phyloP scores from a whole-genome alignment of 2,113 vertebrate species.

The Hyla sarda region DNA sequence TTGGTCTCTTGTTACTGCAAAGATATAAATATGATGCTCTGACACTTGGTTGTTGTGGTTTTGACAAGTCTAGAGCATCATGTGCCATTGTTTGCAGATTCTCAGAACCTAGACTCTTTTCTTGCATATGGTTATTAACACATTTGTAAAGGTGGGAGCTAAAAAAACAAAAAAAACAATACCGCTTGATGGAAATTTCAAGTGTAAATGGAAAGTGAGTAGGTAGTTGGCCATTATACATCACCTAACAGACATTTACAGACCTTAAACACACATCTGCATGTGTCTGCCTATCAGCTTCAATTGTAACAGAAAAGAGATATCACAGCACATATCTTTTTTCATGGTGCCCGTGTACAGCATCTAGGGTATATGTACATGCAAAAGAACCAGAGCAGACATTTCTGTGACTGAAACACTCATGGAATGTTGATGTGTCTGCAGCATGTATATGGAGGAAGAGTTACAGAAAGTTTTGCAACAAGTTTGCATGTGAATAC shows the following conservation, averaged over 20 bases:
- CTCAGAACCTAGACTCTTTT: background rate
- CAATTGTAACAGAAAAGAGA: too few species aligned
- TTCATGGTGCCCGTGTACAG: too few species aligned
- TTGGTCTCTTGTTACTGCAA: background rate
- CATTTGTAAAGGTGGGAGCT: background rate
- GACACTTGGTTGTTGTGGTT: background rate
- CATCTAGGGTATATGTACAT: too few species aligned
- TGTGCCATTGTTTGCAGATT: background rate
- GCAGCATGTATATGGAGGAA: too few species aligned
- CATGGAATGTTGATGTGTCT: too few species aligned
- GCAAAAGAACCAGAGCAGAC: too few species aligned
- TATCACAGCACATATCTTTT: too few species aligned
- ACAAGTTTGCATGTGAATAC: too few species aligned
- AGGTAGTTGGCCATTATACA: background rate
- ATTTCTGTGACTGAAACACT: too few species aligned
- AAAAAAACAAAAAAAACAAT: background rate
- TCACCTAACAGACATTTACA: background rate
- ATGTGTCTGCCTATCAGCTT: too few species aligned
- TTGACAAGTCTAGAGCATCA: background rate
- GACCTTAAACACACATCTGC: too few species aligned
- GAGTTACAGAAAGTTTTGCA: too few species aligned
- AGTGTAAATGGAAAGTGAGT: background rate
- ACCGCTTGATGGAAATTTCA: background rate
- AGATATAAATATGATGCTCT: background rate
- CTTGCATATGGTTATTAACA: background rate